phyloP scores from a whole-genome alignment of 2,113 vertebrate genomes.

The Alethe diademata region DNA sequence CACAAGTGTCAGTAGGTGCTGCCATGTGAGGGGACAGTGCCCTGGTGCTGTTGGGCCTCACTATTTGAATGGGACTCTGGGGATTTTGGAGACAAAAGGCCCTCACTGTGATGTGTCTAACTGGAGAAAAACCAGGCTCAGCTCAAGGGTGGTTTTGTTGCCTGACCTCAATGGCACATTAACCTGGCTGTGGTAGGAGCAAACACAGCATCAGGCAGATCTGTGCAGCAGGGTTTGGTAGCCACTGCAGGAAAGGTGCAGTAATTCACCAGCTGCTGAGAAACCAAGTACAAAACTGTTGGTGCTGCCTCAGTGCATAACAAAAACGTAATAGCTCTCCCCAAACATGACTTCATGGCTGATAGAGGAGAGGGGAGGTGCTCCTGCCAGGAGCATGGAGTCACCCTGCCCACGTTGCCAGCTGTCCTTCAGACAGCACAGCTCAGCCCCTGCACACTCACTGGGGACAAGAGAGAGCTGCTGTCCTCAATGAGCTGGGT shows the following conservation, averaged over 20 bases:
- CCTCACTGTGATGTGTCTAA: background rate
- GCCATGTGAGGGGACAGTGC: accelerated
- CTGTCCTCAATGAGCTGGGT: background rate
- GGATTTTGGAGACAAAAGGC: background rate
- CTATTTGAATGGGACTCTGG: background rate
- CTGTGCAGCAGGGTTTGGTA: background rate
- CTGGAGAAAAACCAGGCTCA: accelerated
- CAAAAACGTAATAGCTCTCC: background rate
- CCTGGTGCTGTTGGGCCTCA: background rate
- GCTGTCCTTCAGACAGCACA: background rate
- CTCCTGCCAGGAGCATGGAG: background rate
- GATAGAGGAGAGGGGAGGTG: background rate
- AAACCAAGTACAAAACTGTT: background rate
- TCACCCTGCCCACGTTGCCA: background rate
- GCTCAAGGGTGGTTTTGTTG: background rate
- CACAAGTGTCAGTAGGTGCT: background rate
- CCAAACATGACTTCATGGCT: background rate
- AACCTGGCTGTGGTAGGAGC: background rate
- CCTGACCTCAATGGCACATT: background rate
- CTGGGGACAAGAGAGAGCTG: background rate
- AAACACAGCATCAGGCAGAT: background rate
- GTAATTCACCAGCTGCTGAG: background rate
- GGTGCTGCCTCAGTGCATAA: accelerated
- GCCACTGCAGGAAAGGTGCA: background rate
- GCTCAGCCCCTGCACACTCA: background rate